Conservation (phyloP, 2,113 vertebrate genomes). For the Cinclus cinclus region DNA sequence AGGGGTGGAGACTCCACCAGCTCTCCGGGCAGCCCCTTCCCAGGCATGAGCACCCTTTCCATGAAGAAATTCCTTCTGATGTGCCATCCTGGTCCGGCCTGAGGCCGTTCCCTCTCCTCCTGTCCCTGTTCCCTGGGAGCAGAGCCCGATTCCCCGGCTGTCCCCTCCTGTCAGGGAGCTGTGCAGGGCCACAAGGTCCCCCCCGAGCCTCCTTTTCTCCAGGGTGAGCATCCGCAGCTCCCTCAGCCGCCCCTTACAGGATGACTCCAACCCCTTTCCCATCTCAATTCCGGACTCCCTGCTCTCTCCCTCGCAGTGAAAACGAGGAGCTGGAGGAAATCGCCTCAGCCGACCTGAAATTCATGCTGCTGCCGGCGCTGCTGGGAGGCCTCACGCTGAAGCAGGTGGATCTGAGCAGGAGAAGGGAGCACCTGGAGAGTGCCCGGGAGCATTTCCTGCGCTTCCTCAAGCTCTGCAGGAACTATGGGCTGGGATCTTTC, state of each 20-base stretch:
- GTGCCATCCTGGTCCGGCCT: fast-evolving
- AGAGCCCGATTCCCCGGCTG: neutral
- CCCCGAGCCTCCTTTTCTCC: neutral
- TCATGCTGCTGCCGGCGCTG: conserved; percentile 86
- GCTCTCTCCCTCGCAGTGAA: conserved; percentile 60
- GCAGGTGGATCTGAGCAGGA: conserved; percentile 73
- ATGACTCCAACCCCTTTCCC: neutral
- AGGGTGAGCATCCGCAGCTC: neutral
- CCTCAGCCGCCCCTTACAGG: neutral
- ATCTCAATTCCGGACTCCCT: neutral
- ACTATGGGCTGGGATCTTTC: conserved; percentile 79
- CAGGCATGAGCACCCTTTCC: fast-evolving
- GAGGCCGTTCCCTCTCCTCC: neutral
- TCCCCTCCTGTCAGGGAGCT: neutral
- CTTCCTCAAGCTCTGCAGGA: conserved; percentile 81
- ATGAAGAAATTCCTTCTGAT: fast-evolving
- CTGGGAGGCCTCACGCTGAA: conserved; percentile 84
- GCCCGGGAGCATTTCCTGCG: conserved; percentile 81
- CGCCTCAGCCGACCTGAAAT: conserved; percentile 85
- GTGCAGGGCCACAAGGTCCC: neutral
- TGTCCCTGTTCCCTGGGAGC: neutral
- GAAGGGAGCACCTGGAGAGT: conserved; percentile 77
- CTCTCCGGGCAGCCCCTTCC: neutral
- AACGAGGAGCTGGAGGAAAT: conserved; percentile 95
- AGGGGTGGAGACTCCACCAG: fast-evolving